Percentiles rank a stretch among this genome's conserved stretches.
Evolutionary conservation across 2,888 invertebrate genomes (phyloP).

Genomic region (Marasmarcha lunaedactyla): DNA sequence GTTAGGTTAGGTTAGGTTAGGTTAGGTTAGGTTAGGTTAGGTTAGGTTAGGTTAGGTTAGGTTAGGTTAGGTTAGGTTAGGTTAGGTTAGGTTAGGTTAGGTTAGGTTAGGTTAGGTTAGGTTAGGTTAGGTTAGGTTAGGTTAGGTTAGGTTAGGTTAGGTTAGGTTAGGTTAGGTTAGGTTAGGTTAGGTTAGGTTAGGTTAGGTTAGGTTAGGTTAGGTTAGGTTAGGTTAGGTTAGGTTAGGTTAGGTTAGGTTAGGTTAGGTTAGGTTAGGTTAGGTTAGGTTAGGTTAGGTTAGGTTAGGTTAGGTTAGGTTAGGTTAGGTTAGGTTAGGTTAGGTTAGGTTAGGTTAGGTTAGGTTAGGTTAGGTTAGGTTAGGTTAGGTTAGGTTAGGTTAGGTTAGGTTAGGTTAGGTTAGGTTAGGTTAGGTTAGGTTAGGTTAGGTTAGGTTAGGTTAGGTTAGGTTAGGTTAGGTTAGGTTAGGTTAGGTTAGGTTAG

Average conservation of each 20-base stretch:
- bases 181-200: conserved; percentile 11
- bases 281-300: conserved; percentile 15
- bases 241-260: too few species aligned
- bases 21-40: conserved; percentile 8
- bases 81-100: conserved; percentile 10
- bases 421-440: conserved; percentile 10
- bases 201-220: too few species aligned
- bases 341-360: conserved; percentile 7
- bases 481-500: conserved; percentile 10
- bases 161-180: conserved; percentile 12
- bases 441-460: conserved; percentile 10
- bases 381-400: conserved; percentile 10
- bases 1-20: conserved; percentile 5
- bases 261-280: too few species aligned
- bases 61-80: conserved; percentile 7
- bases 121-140: conserved; percentile 14
- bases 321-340: conserved; percentile 13
- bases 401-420: conserved; percentile 10
- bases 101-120: conserved; percentile 17
- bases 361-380: conserved; percentile 7
- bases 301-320: conserved; percentile 15
- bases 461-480: conserved; percentile 13
- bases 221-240: conserved; percentile 7
- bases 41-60: conserved; percentile 10
- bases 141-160: background rate